Evolutionary conservation across 2,888 invertebrate genomes (phyloP), one percentile per base, ranked within the genome.

Genomic region (Sphaeridia pumilis): DNA sequence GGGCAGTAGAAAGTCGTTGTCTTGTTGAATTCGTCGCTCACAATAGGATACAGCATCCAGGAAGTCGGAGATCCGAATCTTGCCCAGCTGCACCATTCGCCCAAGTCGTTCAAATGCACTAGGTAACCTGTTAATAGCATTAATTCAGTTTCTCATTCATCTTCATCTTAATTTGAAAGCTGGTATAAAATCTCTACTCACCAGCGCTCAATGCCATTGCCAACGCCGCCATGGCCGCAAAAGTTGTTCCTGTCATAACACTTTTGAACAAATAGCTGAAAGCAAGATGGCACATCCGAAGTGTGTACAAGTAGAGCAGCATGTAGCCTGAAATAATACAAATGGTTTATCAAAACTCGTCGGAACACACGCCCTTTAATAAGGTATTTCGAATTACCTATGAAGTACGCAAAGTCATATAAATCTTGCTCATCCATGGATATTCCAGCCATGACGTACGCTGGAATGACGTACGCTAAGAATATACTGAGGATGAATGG

Each of bases 371-470:
- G 7, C 31, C 31, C 10, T 31, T 31, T 14, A 31, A 14, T 14
- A 31, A 10, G 14, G 14, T 31, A 7, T 31, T 31, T 31, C 14
- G 10, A 26, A 44, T 42, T 38, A 69, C 70, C 68, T 42, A 68
- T 59, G 59, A 69, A 70, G 21, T 65, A 58, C 53, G 67, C 67
- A 54, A 70, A 68, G 26, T 56, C 49, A 22, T 60, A 58, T 55
- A 60, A 58, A 35, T 55, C 52, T 57, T 58, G 41, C 56, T 60
- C 58, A 65, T 66, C 51, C 59, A 79, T 27, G 65, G 87, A 86
- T 0, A 87, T 71, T 0, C 87, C 87, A 25, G 83, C 82, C 88
- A 89, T 88, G 20, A 86, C 85, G 69, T 86, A 88, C 42, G 87
- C 87, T 17, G 93, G 93, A 54, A 89, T 80, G 49, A 89, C 69